Evolutionary conservation across 92 coral and sea anemone genomes (phyloP), one percentile per base, ranked within the genome.

Genomic region (Metridium senile): DNA sequence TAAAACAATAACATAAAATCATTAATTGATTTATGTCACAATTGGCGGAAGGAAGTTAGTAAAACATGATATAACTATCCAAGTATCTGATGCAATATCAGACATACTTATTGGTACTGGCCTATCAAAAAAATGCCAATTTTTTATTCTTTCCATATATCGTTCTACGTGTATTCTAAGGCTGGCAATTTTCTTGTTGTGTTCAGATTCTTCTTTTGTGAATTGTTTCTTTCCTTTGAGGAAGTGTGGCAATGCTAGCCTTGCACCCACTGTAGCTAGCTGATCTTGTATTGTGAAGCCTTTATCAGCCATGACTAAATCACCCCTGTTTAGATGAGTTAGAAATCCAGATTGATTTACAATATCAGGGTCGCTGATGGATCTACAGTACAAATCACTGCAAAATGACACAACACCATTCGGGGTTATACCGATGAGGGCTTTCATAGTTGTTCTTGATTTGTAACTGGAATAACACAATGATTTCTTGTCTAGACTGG

Each of bases 401-500:
- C 68, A 68, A 80, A 88, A 88, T 67, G 89, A 83, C 52, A 71
- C 57, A 35, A 84, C 86, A 33, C 86, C 89, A 71, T 78, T 74
- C 53, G 92, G 83, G 21, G 89, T 74, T 53, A 84, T 88, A 66
- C 92, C 92, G 62, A 88, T 82, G 62, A 88, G 78, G 30, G 85
- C 78, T 74, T 88, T 84, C 76, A 84, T 71, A 28, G 92, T 88
- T 20, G 86, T 84, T 59, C 72, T 74, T 31, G 88, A 79, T 58
- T 84, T 88, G 68, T 79, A 85, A 64, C 76, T 70, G 68, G 86
- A 88, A 74, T 74, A 84, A 54, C 85, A 88, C 70, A 70, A 71
- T 54, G 86, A 84, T 69, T 65, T 78, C 53, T 74, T 68, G 72
- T 83, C 88, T 68, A 84, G 81, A 30, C 73, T 73, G 62, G 89